Percentiles rank a stretch among this genome's conserved stretches.
These are phyloP conservation scores for Pantala flavescens DNA, from an alignment of 1,140 invertebrate genomes.

Conservation along the genomic window DNA sequence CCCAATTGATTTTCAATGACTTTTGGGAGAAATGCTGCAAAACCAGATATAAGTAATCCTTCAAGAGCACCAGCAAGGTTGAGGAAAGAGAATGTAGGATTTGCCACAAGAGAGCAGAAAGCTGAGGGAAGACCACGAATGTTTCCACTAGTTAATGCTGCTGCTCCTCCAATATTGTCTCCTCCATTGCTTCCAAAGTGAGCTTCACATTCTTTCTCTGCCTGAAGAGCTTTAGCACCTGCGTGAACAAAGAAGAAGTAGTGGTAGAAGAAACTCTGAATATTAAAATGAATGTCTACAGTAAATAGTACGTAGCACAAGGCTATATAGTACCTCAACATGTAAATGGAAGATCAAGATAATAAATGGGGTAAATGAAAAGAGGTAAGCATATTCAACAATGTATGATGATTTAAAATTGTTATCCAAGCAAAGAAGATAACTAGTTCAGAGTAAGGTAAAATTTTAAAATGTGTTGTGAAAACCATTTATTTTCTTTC, in stretches of 20 bases:
- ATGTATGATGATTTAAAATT: no score
- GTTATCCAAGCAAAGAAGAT: no score
- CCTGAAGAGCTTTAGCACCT: slow-evolving; percentile 53
- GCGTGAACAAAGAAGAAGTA: slow-evolving; percentile 19
- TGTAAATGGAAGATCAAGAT: no score
- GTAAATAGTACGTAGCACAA: no score
- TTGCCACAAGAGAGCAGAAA: slow-evolving; percentile 51
- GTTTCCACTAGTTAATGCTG: slow-evolving; percentile 45
- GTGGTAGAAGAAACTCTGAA: neutral
- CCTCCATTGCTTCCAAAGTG: slow-evolving; percentile 36
- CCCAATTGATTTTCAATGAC: slow-evolving; percentile 75
- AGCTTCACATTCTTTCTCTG: slow-evolving; percentile 56
- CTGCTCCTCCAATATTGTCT: slow-evolving; percentile 20
- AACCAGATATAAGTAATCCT: slow-evolving; percentile 64
- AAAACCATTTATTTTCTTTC: no score
- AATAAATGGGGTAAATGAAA: no score
- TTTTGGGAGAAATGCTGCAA: slow-evolving; percentile 73
- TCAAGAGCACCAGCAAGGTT: slow-evolving; percentile 68
- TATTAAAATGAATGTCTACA: no score
- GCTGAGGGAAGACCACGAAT: slow-evolving; percentile 54
- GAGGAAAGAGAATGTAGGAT: slow-evolving; percentile 71
- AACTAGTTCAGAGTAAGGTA: no score
- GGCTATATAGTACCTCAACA: no score
- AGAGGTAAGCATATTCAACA: no score
- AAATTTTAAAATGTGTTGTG: no score